Percentiles rank a stretch among this genome's conserved stretches.
phyloP scores from a whole-genome alignment of 1,140 invertebrate species.

The Steinernema feltiae region DNA sequence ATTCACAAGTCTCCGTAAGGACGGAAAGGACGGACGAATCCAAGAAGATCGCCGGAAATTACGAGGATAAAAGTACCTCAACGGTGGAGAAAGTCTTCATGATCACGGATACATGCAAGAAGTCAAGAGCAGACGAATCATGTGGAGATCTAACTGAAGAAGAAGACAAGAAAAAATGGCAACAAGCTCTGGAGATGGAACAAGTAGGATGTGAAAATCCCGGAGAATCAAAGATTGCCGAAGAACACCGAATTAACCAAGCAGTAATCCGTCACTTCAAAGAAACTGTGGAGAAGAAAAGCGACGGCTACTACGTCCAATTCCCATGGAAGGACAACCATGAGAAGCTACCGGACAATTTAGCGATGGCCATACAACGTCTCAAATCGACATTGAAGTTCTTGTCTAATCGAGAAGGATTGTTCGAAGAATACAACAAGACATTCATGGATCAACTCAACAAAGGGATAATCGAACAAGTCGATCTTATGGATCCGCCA shows the following conservation, averaged over 20 bases:
- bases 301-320: slow-evolving; percentile 4
- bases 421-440: slow-evolving; percentile 19
- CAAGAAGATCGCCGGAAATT: too few species aligned
- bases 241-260: neutral
- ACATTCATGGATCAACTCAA: slow-evolving; percentile 28
- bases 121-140: too few species aligned
- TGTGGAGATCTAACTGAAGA: too few species aligned
- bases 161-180: neutral
- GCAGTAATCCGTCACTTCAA: neutral
- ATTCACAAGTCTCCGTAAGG: too few species aligned
- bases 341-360: slow-evolving; percentile 12
- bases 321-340: slow-evolving; percentile 9
- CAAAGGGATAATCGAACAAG: slow-evolving; percentile 18
- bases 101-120: too few species aligned
- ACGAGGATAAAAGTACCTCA: too few species aligned
- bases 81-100: too few species aligned
- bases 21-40: too few species aligned
- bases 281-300: slow-evolving; percentile 4
- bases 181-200: neutral
- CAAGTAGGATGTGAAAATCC: neutral
- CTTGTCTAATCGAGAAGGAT: neutral
- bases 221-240: neutral
- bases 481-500: neutral
- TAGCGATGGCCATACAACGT: slow-evolving; percentile 1
- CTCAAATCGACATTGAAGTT: neutral